Base-by-base conservation (phyloP, 2,797 vertebrate genomes). In the Tenualosa ilisha region DNA sequence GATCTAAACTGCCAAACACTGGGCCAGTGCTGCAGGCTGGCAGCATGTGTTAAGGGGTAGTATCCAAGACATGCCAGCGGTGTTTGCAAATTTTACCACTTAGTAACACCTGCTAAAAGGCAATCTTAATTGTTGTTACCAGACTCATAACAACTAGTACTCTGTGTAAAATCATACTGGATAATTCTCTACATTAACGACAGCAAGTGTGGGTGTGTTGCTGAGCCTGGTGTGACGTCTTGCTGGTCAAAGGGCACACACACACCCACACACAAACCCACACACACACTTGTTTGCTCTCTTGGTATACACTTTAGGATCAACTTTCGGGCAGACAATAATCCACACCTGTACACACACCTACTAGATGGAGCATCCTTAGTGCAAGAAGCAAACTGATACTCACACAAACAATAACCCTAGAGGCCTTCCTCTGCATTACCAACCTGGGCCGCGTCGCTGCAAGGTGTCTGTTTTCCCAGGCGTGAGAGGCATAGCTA, bases 391-490 rank as follows among this genome's bases (percentile, higher is more conserved):
- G 82, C 84, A 86, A 86, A 87, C 82, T 43, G 59, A 75, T 84
- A 59, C 59, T 81, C 46, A 85, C 46, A 59, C 81, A 59, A 85
- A 88, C 86, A 88, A 85, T 86, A 81, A 88, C 53, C 72, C 49
- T 81, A 49, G 37, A 85, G 81, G 51, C 24, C 87, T 49, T 79
- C 54, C 85, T 85, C 72, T 81, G 82, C 49, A 53, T 83, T 83
- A 85, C 40, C 46, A 51, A 54, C 15, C 81, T 54, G n/a, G 49
- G 53, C 72, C 81, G 26, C 82, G 81, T 59, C 37, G 43, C 63
- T 53, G 87, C 83, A 59, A 84, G 82, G 86, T 91, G 68, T 93
- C 89, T 59, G 54, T 89, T 93, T 93, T 91, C 93, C 72, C 59
- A 20, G 56, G 83, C 65, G 37, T 82, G 79, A 84, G 11, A 51